Base-by-base conservation (phyloP, 2,888 invertebrate species). In the Smittia aterrima region DNA sequence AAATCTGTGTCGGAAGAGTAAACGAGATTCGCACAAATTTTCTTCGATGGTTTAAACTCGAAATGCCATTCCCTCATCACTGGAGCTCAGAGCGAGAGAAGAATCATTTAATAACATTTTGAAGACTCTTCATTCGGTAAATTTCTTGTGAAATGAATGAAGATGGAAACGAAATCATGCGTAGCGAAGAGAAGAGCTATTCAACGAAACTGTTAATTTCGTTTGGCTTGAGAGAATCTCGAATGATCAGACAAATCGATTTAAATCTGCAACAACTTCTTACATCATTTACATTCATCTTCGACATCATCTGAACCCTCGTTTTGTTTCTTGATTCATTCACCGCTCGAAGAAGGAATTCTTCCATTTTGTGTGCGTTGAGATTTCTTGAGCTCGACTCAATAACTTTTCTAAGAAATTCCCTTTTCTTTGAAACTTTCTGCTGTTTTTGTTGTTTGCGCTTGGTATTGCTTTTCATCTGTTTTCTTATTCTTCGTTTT, bases 401-500 rank as follows among this genome's bases (percentile, higher is more conserved):
- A 16, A 47, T 47, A 58, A 18, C 6, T 58, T 53, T 58, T 58
- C 58, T 58, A 58, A 58, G 58, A 58, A 58, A 58, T 58, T 58
- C 18, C 18, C 53, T 47, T 13, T 47, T 47, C 53, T 47, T 47
- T 47, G 53, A 47, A 47, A 47, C 18, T 47, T 47, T 47, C n/a
- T 18, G 18, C 22, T n/a, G 20, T 22, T 13, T 27, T 64, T 24
- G 64, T 64, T 64, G 64, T 64, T 64, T 64, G 27, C 22, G 64
- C 25, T 24, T 64, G 64, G 27, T 64, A 64, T 64, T 64, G 25
- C 64, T 64, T 64, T 64, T 25, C 64, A 64, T 64, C 2, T 64
- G 64, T 27, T 64, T 64, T 27, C n/a, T 25, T 25, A 27, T 64
- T 64, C 22, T 64, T 64, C 18, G 6, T 20, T 27, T 25, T 9